These are phyloP conservation scores for Allolobophora icterica DNA, from an alignment of 2,888 invertebrate genomes.

Conservation along the genomic window DNA sequence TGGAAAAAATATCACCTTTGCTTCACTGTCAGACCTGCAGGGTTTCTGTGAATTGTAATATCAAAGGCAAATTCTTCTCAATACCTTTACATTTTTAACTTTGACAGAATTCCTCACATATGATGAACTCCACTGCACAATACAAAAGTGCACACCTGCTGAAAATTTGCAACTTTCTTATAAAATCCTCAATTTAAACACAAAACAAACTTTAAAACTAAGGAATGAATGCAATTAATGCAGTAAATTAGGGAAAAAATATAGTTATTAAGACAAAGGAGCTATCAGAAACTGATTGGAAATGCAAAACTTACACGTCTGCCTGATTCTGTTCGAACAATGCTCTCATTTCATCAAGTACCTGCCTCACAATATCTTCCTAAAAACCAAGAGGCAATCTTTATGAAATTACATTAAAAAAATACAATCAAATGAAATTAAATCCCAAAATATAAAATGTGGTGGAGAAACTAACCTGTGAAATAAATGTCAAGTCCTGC, in stretches of 20 bases:
- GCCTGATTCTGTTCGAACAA: constrained; percentile 83
- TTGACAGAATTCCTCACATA: neutral
- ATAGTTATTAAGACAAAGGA: neutral
- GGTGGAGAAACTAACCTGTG: too few relatives aligned
- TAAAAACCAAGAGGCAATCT: constrained; percentile 26
- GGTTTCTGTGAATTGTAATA: neutral
- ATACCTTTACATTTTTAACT: neutral
- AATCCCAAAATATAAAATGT: neutral
- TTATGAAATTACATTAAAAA: constrained; percentile 3
- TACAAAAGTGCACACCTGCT: neutral
- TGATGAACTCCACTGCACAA: neutral
- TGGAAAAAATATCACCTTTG: neutral
- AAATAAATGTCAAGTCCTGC: too few relatives aligned
- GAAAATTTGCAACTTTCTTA: too few relatives aligned
- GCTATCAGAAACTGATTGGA: too few relatives aligned
- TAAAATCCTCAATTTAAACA: neutral
- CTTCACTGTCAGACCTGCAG: neutral
- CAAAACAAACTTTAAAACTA: neutral
- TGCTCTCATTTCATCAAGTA: constrained; percentile 83
- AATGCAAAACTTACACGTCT: constrained; percentile 76
- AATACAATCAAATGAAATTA: neutral
- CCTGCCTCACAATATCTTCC: constrained; percentile 73
- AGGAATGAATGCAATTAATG: neutral
- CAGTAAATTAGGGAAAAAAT: neutral
- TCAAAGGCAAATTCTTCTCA: neutral